Percentiles rank a stretch among this genome's conserved stretches.
Evolutionary conservation across 2,113 vertebrate genomes (phyloP).

Genomic region (Sinocyclocheilus anophthalmus): DNA sequence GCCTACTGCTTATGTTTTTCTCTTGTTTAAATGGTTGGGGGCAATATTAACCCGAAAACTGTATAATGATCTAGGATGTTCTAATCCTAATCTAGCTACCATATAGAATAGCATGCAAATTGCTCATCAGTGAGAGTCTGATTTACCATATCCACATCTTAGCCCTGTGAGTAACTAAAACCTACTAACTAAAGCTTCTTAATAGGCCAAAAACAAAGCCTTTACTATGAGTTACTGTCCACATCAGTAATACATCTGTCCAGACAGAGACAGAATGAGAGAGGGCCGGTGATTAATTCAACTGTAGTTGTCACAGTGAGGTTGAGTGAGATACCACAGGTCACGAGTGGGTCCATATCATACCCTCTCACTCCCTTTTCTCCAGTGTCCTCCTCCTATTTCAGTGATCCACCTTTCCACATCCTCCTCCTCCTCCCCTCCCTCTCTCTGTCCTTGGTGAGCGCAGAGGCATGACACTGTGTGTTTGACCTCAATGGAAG

Average conservation of each 20-base stretch:
- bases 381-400: constrained; percentile 37
- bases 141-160: background rate
- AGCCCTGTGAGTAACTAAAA: background rate
- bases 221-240: constrained; percentile 2
- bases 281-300: constrained; percentile 17
- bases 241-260: constrained; percentile 27
- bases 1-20: background rate
- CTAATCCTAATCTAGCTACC: background rate
- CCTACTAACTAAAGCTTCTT: background rate
- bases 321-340: constrained; percentile 33
- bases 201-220: background rate
- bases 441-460: constrained; percentile 35
- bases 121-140: background rate
- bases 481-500: constrained; percentile 34
- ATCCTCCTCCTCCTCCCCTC: constrained; percentile 11
- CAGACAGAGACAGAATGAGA: constrained; percentile 12
- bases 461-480: constrained; percentile 24
- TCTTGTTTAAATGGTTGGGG: background rate
- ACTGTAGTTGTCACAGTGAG: constrained; percentile 36
- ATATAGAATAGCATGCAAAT: background rate
- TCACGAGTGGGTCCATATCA: constrained; percentile 20
- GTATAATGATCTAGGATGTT: background rate
- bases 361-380: constrained; percentile 32
- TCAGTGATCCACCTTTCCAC: constrained; percentile 36
- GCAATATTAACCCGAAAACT: background rate